Evolutionary conservation across 2,797 vertebrate species (phyloP).

Genomic region (Huso huso): DNA sequence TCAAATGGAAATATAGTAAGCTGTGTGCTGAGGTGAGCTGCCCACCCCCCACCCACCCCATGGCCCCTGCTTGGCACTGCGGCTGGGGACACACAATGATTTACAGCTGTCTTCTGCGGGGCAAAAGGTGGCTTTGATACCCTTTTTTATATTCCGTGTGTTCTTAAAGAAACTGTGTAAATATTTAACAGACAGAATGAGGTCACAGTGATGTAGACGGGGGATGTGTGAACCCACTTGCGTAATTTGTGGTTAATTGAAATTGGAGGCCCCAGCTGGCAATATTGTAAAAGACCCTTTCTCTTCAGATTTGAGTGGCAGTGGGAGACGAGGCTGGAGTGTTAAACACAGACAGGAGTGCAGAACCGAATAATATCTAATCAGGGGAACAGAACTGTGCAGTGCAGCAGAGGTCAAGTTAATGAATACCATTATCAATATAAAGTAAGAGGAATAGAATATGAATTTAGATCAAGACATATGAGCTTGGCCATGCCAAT

Average conservation of each 20-base stretch:
- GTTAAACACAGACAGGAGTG: no score
- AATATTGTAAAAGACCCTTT: constrained; percentile 18
- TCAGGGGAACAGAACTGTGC: no score
- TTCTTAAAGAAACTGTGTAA: constrained; percentile 27
- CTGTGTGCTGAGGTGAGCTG: no score
- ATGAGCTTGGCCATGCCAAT: no score
- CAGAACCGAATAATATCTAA: no score
- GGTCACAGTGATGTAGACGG: constrained; percentile 26
- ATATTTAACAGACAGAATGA: constrained; percentile 29
- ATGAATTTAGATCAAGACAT: no score
- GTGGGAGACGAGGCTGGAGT: constrained; percentile 10
- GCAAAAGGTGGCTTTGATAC: background rate
- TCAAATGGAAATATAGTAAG: no score
- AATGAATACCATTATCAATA: no score
- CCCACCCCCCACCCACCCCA: background rate
- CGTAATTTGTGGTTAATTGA: constrained; percentile 30
- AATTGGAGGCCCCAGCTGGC: constrained; percentile 18
- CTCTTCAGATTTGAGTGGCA: constrained; percentile 19
- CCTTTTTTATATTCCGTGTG: constrained; percentile 15
- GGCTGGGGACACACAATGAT: background rate
- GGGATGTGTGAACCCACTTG: constrained; percentile 28
- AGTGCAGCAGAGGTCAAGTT: no score
- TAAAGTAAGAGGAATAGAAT: no score
- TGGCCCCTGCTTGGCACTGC: background rate
- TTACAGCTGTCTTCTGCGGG: background rate